Base-by-base conservation (phyloP, 2,888 invertebrate species). In the Epinotia nisella region DNA sequence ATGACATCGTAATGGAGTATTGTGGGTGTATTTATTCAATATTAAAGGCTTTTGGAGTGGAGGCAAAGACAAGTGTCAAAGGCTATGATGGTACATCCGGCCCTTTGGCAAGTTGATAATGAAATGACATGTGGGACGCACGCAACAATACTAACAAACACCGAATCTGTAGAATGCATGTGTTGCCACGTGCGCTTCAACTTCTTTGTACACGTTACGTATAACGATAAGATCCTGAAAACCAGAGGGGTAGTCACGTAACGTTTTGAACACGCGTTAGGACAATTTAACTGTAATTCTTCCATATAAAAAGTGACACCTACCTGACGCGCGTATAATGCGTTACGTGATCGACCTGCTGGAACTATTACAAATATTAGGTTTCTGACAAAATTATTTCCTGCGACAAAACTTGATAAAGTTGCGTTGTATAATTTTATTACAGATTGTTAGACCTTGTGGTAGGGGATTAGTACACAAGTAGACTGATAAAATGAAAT, bases 1-100 rank as follows among this genome's bases (percentile, higher is more conserved):
- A 83, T 83, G 85, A 83, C 85, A 86, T 85, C 86, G 86, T 85
- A 82, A 78, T 80, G 78, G 76, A 70, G 68, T 76, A 61, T 70
- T 82, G 90, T 90, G 88, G 90, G 90, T 86, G 90, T 89, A 84
- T 87, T 87, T 87, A 87, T 87, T 87, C 83, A 85, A 87, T 83
- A 86, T 87, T 82, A 85, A 87, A 88, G 83, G 82, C 81, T 86
- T 86, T 86, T 86, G 79, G 83, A 80, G 80, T 81, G 74, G 60
- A 71, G 73, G 73, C 64, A 69, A 88, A 82, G 87, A 87, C 83
- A 89, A 87, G 82, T 88, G 89, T 90, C 87, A 89, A 87, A 90
- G 85, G 83, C 85, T 82, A 82, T 73, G 77, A 79, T 80, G 81
- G 78, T 73, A 83, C 83, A 87, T 88, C 88, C 89, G 87, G 85